These are phyloP conservation scores for Acanthornis magna DNA, from an alignment of 2,797 vertebrate genomes.

Conservation along the genomic window DNA sequence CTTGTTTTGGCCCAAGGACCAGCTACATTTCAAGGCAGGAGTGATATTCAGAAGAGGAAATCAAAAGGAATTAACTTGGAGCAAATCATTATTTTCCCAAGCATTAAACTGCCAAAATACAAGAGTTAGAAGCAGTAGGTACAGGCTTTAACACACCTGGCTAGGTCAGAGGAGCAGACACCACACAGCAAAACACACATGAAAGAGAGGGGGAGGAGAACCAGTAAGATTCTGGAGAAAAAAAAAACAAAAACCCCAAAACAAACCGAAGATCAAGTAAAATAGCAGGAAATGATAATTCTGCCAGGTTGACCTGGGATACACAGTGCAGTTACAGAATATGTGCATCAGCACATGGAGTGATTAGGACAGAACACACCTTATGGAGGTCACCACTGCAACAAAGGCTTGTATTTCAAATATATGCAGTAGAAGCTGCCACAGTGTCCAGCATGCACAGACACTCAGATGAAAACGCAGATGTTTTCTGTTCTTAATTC, in stretches of 20 bases:
- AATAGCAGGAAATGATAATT: neutral
- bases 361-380: neutral
- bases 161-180: neutral
- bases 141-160: neutral
- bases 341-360: neutral
- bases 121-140: neutral
- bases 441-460: fast-evolving
- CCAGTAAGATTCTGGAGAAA: neutral
- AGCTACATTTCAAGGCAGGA: neutral
- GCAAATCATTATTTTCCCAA: neutral
- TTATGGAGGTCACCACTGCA: neutral
- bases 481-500: neutral
- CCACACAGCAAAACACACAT: neutral
- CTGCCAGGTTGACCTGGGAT: fast-evolving
- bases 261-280: neutral
- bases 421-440: neutral
- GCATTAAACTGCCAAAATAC: neutral
- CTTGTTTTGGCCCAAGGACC: neutral
- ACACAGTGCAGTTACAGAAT: neutral
- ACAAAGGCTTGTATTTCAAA: neutral
- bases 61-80: neutral
- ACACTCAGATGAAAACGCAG: neutral
- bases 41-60: neutral
- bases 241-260: neutral
- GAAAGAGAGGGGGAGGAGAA: fast-evolving